Conservation (phyloP, 1,140 invertebrate genomes). For the Acromyrmex heyeri region DNA sequence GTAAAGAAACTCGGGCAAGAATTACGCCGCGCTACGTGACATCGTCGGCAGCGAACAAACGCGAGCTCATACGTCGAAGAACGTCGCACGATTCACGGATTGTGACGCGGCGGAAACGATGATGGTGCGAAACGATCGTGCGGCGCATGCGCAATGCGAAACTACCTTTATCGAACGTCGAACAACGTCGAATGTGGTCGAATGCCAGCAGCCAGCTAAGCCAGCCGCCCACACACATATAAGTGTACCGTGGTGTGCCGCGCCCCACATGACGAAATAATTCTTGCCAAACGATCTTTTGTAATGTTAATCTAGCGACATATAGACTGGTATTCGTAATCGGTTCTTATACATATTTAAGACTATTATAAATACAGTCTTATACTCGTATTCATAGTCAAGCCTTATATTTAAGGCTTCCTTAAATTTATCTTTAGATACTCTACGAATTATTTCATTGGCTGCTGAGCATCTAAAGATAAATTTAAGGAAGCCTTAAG, state of each 20-base stretch:
- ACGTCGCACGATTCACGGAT: conserved; percentile 65
- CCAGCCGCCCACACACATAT: background rate
- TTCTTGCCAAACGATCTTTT: background rate
- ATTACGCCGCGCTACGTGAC: conserved; percentile 64
- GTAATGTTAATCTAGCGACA: no score
- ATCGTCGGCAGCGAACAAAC: conserved; percentile 68
- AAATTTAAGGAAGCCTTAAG: no score
- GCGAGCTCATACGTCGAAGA: conserved; percentile 36
- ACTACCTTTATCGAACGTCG: conserved; percentile 31
- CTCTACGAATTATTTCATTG: no score
- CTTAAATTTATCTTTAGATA: no score
- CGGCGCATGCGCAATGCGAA: conserved; percentile 27
- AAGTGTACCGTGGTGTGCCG: background rate
- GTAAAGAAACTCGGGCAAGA: conserved; percentile 64
- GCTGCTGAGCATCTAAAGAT: no score
- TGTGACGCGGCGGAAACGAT: conserved; percentile 51
- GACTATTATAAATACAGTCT: no score
- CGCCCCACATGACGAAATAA: background rate
- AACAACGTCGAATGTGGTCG: no score
- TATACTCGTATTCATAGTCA: no score
- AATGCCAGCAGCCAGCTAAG: no score
- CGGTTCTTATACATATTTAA: no score
- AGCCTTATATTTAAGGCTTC: no score
- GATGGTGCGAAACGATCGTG: background rate
- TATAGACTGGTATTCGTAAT: no score